Percentiles rank a stretch among this genome's conserved stretches.
Conservation (phyloP, 2,113 vertebrate genomes). For the Ptychochromis oligacanthus region DNA sequence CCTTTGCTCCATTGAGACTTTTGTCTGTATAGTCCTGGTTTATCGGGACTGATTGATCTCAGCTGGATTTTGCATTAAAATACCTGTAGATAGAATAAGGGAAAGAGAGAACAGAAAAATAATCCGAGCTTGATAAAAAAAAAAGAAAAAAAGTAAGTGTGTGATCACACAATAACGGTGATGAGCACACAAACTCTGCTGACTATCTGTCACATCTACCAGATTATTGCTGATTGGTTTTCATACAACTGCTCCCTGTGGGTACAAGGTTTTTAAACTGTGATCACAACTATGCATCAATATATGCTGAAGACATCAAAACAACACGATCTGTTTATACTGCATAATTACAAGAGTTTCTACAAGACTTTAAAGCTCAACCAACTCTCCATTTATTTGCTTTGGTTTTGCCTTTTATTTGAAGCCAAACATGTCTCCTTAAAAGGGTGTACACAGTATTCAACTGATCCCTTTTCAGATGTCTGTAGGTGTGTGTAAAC, state of each 20-base stretch:
- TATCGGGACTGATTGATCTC: slow-evolving; percentile 60
- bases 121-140: slow-evolving; percentile 16
- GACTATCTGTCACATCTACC: slow-evolving; percentile 12
- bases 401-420: slow-evolving; percentile 19
- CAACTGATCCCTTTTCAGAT: slow-evolving; percentile 8
- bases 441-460: slow-evolving; percentile 6
- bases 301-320: slow-evolving; percentile 29
- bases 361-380: background rate
- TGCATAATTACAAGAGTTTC: slow-evolving; percentile 9
- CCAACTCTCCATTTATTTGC: slow-evolving; percentile 13
- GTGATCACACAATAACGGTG: background rate
- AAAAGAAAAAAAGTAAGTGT: background rate
- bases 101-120: background rate
- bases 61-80: slow-evolving; percentile 44
- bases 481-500: slow-evolving; percentile 10
- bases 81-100: slow-evolving; percentile 4
- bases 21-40: slow-evolving; percentile 38
- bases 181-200: background rate
- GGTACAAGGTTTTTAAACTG: slow-evolving; percentile 8
- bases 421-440: slow-evolving; percentile 10
- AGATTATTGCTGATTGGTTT: slow-evolving; percentile 7
- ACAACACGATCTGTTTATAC: slow-evolving; percentile 10
- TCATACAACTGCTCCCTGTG: background rate
- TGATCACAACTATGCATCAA: slow-evolving; percentile 31
- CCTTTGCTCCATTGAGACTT: slow-evolving; percentile 41